A percentile compares a stretch with the other conserved stretches of the same genome.
phyloP scores from a whole-genome alignment of 2,113 vertebrate species.

The Menura novaehollandiae region DNA sequence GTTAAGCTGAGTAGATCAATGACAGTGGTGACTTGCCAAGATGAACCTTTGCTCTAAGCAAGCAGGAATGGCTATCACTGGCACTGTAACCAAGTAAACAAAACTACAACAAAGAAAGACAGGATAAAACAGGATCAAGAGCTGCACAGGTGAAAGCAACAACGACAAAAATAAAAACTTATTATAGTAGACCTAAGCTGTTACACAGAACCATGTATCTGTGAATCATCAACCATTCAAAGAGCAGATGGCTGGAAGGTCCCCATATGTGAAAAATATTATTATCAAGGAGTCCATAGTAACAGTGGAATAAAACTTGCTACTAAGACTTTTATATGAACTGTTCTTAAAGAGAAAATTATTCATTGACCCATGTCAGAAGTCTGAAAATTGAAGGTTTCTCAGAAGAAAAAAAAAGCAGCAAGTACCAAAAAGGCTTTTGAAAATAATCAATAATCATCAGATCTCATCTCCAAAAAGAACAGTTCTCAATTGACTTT shows the following conservation, averaged over 20 bases:
- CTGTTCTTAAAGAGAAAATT: background rate
- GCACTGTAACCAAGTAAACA: constrained; percentile 60
- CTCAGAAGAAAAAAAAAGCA: background rate
- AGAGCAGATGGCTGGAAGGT: constrained; percentile 40
- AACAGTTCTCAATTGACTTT: background rate
- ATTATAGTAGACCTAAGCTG: background rate
- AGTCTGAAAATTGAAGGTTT: background rate
- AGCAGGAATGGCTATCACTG: constrained; percentile 2
- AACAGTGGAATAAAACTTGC: constrained; percentile 3
- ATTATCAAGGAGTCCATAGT: background rate
- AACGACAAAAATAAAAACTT: constrained; percentile 31
- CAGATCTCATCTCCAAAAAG: background rate
- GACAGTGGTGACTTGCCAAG: background rate
- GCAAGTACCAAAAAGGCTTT: background rate
- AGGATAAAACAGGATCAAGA: constrained; percentile 49
- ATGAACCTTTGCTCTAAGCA: constrained; percentile 33
- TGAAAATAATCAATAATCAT: background rate
- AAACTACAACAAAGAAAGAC: constrained; percentile 53
- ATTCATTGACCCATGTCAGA: background rate
- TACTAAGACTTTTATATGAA: background rate
- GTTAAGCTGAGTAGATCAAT: background rate
- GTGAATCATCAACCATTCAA: constrained; percentile 52
- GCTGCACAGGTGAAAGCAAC: constrained; percentile 54
- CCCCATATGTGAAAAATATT: constrained; percentile 11
- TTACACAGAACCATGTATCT: background rate